Evolutionary conservation across 2,113 vertebrate species (phyloP), one percentile per base, ranked within the genome.

Genomic region (Bujurquina vittata): DNA sequence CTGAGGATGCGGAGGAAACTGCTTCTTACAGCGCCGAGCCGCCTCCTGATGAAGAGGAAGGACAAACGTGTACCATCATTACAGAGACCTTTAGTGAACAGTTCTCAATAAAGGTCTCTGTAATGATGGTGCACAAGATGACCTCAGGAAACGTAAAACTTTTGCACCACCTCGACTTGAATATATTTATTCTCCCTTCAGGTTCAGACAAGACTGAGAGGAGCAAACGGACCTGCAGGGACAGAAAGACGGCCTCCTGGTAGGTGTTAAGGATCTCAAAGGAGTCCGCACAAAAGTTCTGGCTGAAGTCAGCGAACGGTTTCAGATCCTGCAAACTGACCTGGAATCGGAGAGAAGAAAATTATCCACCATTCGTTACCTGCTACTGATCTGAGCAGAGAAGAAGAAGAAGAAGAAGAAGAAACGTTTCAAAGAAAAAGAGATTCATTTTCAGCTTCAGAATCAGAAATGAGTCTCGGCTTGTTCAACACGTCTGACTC

Each of bases 211-310:
- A n/a, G 3, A 31, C 14, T 2, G 23, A 8, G 75, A 10, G 10
- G 43, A 1, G 35, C 1, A 7, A 52, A 79, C 90, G 92, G 92
- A 99, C 98, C 97, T 97, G 96, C 90, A 99, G 93, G 1, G 96
- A 96, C 0, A 95, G 91, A 80, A 94, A 95, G 22, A 98, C 93
- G 81, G 97, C 97, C 14, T 97, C 96, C 62, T 95, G 92, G 89
- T 99, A 99, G 18, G 93, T 96, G 15, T 93, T 88, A 52, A 96
- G 83, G 55, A 96, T 96, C 60, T 95, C 93, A 23, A 96, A 97
- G 0, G 96, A 96, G 14, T 95, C 91, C 23, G 91, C 72, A 35
- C 95, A 97, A 94, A 98, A 99, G 92, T 95, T 90, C 73, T 97
- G 94, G 46, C 90, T 76, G 15, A 99, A 98, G 5, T 93, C 90